These are phyloP conservation scores for Diplazon laetatorius DNA, from an alignment of 2,888 invertebrate genomes.

Conservation along the genomic window DNA sequence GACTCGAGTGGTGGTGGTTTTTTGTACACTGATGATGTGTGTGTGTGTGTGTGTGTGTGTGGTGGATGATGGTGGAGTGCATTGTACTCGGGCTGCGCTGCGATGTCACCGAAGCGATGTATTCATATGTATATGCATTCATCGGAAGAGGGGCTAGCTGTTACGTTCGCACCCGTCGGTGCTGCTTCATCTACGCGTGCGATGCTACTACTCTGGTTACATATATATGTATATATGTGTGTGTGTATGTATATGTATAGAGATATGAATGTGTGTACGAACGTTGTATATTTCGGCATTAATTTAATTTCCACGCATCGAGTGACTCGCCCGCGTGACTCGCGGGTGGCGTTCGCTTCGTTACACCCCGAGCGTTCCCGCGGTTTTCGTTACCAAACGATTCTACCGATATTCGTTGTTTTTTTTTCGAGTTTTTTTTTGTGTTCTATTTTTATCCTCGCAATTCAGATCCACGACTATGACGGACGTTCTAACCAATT, in stretches of 20 bases:
- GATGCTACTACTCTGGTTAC: too few relatives aligned
- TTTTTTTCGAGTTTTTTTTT: constrained; percentile 36
- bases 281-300: constrained; percentile 72
- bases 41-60: too few relatives aligned
- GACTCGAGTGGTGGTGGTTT: constrained; percentile 31
- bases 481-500: constrained; percentile 37
- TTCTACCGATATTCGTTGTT: constrained; percentile 15
- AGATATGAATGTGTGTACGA: too few relatives aligned
- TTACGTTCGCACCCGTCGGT: background rate
- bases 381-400: constrained; percentile 21
- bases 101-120: constrained; percentile 70
- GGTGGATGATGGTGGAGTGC: constrained; percentile 30
- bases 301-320: constrained; percentile 76
- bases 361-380: constrained; percentile 56
- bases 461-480: background rate
- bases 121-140: constrained; percentile 66
- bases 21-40: background rate
- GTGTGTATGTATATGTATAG: too few relatives aligned
- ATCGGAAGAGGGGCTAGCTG: constrained; percentile 62
- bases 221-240: too few relatives aligned
- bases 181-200: constrained; percentile 44
- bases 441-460: constrained; percentile 31
- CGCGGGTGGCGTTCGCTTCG: constrained; percentile 52
- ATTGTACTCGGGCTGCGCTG: constrained; percentile 63
- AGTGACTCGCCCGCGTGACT: constrained; percentile 56